A percentile compares a stretch with the other conserved stretches of the same genome.
phyloP scores from a whole-genome alignment of 2,797 vertebrate species.

The Poeciliopsis infans region DNA sequence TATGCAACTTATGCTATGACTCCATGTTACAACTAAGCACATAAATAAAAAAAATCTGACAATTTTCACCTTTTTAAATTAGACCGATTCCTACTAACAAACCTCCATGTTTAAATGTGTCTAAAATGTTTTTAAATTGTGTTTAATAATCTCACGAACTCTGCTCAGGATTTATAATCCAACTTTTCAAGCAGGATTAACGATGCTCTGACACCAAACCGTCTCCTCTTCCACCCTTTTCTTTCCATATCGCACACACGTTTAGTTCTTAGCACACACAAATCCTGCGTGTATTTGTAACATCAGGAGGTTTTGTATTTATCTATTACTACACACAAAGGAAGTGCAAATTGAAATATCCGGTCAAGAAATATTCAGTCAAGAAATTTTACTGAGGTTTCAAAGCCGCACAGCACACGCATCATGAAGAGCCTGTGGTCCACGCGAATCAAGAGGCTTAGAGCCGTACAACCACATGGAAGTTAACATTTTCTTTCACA shows the following conservation, averaged over 20 bases:
- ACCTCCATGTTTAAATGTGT: slow-evolving; percentile 5
- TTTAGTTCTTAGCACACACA: slow-evolving; percentile 12
- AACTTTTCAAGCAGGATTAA: slow-evolving; percentile 33
- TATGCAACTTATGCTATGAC: background rate
- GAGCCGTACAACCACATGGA: slow-evolving; percentile 46
- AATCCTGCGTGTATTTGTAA: background rate
- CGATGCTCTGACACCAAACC: background rate
- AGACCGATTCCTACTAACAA: background rate
- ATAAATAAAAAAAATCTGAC: background rate
- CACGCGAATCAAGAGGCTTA: slow-evolving; percentile 29
- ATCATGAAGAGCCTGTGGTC: slow-evolving; percentile 7
- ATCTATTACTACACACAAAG: slow-evolving; percentile 1
- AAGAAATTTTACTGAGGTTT: slow-evolving; percentile 13
- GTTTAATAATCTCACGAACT: slow-evolving; percentile 10
- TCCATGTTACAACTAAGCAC: slow-evolving; percentile 1
- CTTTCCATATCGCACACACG: slow-evolving; percentile 12
- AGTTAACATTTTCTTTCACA: slow-evolving; percentile 21
- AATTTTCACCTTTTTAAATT: background rate
- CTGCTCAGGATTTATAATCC: slow-evolving; percentile 24
- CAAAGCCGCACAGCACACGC: background rate
- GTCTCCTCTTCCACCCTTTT: slow-evolving; percentile 11
- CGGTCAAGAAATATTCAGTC: background rate
- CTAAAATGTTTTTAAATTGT: slow-evolving; percentile 9
- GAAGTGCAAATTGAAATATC: slow-evolving; percentile 1
- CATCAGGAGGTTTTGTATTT: background rate